Percentiles rank a stretch among this genome's conserved stretches.
Evolutionary conservation across 2,797 vertebrate species (phyloP).

Genomic region (Halcyon badia): DNA sequence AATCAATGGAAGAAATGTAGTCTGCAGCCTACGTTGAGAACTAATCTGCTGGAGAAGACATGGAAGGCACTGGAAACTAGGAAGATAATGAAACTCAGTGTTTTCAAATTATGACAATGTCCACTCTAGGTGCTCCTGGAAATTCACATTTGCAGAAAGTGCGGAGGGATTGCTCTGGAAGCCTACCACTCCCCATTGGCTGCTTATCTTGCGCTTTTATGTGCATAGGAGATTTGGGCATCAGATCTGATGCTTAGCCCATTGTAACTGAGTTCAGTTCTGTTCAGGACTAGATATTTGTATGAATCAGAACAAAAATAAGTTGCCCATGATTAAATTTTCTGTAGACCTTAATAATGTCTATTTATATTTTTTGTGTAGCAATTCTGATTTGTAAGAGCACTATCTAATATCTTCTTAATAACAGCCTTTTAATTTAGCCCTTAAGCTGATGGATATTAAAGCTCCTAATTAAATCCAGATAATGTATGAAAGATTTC

Average conservation of each 20-base stretch:
- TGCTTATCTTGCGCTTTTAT: neutral
- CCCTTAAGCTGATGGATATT: neutral
- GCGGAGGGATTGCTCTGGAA: neutral
- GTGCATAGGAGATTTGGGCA: neutral
- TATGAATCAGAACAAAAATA: neutral
- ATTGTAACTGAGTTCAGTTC: neutral
- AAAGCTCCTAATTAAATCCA: constrained; percentile 27
- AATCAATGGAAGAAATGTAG: neutral
- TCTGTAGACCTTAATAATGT: neutral
- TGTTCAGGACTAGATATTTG: neutral
- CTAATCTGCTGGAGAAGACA: neutral
- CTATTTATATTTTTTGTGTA: neutral
- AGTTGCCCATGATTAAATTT: neutral
- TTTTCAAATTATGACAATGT: neutral
- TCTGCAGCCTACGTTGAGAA: neutral
- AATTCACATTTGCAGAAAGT: neutral
- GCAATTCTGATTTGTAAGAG: neutral
- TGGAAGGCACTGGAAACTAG: neutral
- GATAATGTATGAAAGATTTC: neutral
- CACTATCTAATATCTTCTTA: neutral
- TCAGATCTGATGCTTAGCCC: neutral
- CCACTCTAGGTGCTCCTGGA: neutral
- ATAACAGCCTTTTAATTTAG: neutral
- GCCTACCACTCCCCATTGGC: neutral
- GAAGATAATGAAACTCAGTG: neutral